Evolutionary conservation across 2,797 vertebrate species (phyloP), one percentile per base, ranked within the genome.

Genomic region (Helicolenus hilgendorfi): DNA sequence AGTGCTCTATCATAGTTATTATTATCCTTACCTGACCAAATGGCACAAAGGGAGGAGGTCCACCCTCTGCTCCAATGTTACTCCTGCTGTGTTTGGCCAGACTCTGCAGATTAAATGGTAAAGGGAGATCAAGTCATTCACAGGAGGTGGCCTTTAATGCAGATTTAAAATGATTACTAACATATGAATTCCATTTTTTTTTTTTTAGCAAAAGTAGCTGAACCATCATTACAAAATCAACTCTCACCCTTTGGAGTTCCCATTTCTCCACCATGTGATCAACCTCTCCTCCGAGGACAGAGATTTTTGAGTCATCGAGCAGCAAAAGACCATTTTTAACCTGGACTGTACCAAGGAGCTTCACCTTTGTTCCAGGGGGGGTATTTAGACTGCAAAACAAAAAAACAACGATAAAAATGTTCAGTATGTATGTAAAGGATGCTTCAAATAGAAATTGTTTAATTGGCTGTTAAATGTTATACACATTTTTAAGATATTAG

Each of bases 231-330:
- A 77, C 6, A 84, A 82, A 65, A 58, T 60, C 10, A 9, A 64
- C 59, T 89, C 98, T 99, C 97, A 99, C 99, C 98, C 98, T 98
- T 94, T 99, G 99, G 69, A 99, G 97, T 87, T 99, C 98, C 99
- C 99, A 99, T 84, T 99, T 99, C 94, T 99, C 99, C 91, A 99
- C 98, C 97, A 99, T 98, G 95, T 99, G 98, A 89, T 99, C 98
- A 75, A 99, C 99, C 96, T 99, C 99, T 94, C 99, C 99, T 56
- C 98, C 99, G 10, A 99, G 98, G 87, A 99, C 97, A 22, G 96
- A 91, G 56, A 98, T 98, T 76, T 99, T 99, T 78, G 97, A 97
- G 92, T 99, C 99, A 86, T 98, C 98, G 83, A 99, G 97, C 33
- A 99, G 96, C 93, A 99, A 97, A 90, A 99, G 97, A 79, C 99